Percentiles rank a stretch among this genome's conserved stretches.
Conservation (phyloP, 2,797 vertebrate genomes). For the Melanotaenia pygmaea region DNA sequence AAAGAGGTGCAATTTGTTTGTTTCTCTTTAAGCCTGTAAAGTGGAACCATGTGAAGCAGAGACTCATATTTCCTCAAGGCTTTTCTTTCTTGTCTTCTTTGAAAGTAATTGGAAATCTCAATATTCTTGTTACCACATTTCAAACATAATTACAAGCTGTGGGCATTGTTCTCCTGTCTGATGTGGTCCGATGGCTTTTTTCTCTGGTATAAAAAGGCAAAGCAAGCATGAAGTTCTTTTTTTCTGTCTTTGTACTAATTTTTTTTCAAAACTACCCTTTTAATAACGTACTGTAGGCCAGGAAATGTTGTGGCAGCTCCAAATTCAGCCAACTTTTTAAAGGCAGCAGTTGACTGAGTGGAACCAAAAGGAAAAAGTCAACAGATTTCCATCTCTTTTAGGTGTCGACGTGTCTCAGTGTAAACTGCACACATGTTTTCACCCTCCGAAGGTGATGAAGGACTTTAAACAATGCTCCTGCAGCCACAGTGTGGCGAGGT, state of each 20-base stretch:
- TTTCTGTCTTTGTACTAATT: constrained; percentile 60
- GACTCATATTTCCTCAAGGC: constrained; percentile 75
- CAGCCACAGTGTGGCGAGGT: constrained; percentile 35
- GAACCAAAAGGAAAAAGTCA: constrained; percentile 4
- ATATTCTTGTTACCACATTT: constrained; percentile 81
- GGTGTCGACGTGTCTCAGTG: neutral
- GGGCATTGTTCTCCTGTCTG: constrained; percentile 75
- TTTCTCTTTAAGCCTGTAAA: constrained; percentile 84
- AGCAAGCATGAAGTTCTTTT: constrained; percentile 61
- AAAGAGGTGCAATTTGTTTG: constrained; percentile 87
- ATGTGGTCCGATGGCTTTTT: constrained; percentile 74
- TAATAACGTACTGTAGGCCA: constrained; percentile 59
- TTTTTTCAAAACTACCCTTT: constrained; percentile 55
- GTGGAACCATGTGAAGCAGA: constrained; percentile 83
- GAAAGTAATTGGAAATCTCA: constrained; percentile 80
- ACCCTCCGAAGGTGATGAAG: constrained; percentile 25
- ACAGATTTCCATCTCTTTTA: neutral
- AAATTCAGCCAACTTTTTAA: neutral
- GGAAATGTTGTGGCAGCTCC: constrained; percentile 21
- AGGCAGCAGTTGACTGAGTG: constrained; percentile 8
- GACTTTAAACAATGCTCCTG: constrained; percentile 22
- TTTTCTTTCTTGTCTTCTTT: constrained; percentile 66
- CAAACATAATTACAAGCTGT: constrained; percentile 82
- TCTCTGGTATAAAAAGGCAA: constrained; percentile 54
- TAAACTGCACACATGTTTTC: neutral